Evolutionary conservation across 2,888 invertebrate species (phyloP).

Genomic region (Apodemia mormo): DNA sequence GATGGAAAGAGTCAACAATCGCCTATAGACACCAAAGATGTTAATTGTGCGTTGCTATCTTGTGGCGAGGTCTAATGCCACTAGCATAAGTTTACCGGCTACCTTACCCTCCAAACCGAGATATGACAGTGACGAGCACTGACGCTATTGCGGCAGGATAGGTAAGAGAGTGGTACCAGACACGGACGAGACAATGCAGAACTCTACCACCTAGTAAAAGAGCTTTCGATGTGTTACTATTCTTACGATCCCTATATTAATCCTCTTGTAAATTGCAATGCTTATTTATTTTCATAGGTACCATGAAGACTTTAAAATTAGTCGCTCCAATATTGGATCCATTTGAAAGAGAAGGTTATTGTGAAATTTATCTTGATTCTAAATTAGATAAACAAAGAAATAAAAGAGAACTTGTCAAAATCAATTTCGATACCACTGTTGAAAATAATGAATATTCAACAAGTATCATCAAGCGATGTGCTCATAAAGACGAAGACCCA

Average conservation of each 20-base stretch:
- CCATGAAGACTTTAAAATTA: constrained; percentile 48
- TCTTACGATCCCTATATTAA: constrained; percentile 21
- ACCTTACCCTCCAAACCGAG: too few species aligned
- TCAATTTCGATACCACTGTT: constrained; percentile 59
- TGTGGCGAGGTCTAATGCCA: too few species aligned
- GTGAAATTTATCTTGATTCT: constrained; percentile 56
- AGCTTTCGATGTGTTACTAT: constrained; percentile 22
- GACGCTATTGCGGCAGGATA: too few species aligned
- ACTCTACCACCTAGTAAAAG: too few species aligned
- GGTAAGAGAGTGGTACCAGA: too few species aligned
- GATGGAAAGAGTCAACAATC: too few species aligned
- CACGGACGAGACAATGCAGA: too few species aligned
- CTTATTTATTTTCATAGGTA: constrained; percentile 42
- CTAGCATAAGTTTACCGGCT: too few species aligned
- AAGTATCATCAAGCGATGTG: constrained; percentile 45
- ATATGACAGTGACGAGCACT: too few species aligned
- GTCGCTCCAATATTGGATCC: constrained; percentile 59
- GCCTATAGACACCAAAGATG: neutral
- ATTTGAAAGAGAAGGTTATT: constrained; percentile 57
- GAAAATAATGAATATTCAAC: constrained; percentile 37
- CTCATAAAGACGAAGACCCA: constrained; percentile 57
- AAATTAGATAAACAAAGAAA: constrained; percentile 45
- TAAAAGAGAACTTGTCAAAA: constrained; percentile 52
- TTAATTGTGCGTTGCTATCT: too few species aligned
- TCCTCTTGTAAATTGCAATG: too few species aligned